Evolutionary conservation across 2,797 vertebrate species (phyloP).

Genomic region (Characodon lateralis): DNA sequence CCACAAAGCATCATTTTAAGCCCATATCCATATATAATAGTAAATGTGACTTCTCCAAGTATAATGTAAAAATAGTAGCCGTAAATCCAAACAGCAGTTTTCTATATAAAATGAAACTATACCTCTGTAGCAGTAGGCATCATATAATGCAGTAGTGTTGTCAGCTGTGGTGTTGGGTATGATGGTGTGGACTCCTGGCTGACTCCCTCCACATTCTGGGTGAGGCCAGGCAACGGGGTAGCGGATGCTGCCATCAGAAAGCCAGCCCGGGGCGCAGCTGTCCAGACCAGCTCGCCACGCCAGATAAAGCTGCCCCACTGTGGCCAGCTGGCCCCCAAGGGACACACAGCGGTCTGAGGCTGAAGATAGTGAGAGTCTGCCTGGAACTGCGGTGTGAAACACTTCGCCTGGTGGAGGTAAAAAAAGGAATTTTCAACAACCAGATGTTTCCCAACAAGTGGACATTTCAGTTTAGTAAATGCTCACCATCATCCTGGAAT

Average conservation of each 20-base stretch:
- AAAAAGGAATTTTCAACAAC: constrained; percentile 4
- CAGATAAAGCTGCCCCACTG: constrained; percentile 90
- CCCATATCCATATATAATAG: neutral
- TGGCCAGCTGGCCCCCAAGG: constrained; percentile 85
- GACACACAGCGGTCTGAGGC: constrained; percentile 85
- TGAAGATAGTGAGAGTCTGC: constrained; percentile 82
- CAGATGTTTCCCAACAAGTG: neutral
- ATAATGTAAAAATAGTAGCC: neutral
- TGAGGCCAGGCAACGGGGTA: constrained; percentile 85
- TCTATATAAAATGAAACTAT: neutral
- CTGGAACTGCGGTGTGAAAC: constrained; percentile 78
- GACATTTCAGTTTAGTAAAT: neutral
- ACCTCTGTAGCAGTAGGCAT: constrained; percentile 94
- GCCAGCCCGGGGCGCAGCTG: constrained; percentile 92
- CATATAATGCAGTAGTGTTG: constrained; percentile 76
- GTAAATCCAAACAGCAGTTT: neutral
- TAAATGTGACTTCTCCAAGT: neutral
- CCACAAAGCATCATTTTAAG: neutral
- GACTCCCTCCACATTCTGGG: constrained; percentile 85
- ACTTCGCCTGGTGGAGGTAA: constrained; percentile 75
- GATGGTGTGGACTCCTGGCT: constrained; percentile 84
- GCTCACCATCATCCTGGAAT: neutral
- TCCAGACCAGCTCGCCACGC: constrained; percentile 91
- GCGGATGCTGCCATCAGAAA: constrained; percentile 91
- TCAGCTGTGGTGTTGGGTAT: constrained; percentile 83